phyloP scores from a whole-genome alignment of 2,888 invertebrate genomes.

The Doris montereyensis region DNA sequence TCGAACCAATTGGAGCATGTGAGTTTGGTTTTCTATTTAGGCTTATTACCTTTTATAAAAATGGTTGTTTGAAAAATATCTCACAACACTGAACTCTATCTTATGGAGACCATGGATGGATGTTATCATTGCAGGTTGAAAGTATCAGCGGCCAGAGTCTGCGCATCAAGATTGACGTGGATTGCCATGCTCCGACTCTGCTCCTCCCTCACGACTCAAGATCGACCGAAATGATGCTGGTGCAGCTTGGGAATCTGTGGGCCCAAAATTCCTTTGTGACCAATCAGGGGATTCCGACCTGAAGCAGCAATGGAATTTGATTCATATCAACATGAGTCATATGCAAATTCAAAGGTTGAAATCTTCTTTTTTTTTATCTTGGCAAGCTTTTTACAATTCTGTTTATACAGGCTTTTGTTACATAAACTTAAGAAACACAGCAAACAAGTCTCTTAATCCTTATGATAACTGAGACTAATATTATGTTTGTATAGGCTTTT shows the following conservation, averaged over 20 bases:
- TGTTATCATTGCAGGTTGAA: conserved; percentile 54
- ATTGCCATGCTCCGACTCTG: conserved; percentile 83
- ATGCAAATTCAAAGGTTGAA: conserved; percentile 77
- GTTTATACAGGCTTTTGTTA: no score
- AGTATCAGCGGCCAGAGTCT: conserved; percentile 64
- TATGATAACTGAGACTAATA: no score
- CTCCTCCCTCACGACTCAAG: conserved; percentile 86
- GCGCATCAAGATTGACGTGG: conserved; percentile 78
- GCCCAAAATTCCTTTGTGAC: conserved; percentile 83
- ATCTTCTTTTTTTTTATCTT: background rate
- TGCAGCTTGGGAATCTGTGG: conserved; percentile 83
- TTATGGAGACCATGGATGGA: no score
- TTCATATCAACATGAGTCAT: conserved; percentile 76
- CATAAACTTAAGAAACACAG: no score
- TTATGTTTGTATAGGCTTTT: no score
- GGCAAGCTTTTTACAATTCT: no score
- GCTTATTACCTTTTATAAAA: no score
- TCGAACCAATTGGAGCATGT: no score
- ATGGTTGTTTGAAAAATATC: background rate
- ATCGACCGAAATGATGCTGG: conserved; percentile 83
- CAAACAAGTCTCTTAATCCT: no score
- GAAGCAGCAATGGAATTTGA: conserved; percentile 68
- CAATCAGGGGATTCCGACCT: conserved; percentile 45
- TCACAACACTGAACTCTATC: background rate
- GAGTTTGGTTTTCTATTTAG: no score